phyloP scores from a whole-genome alignment of 92 coral and sea anemone species.

The Epizoanthus scotinus region DNA sequence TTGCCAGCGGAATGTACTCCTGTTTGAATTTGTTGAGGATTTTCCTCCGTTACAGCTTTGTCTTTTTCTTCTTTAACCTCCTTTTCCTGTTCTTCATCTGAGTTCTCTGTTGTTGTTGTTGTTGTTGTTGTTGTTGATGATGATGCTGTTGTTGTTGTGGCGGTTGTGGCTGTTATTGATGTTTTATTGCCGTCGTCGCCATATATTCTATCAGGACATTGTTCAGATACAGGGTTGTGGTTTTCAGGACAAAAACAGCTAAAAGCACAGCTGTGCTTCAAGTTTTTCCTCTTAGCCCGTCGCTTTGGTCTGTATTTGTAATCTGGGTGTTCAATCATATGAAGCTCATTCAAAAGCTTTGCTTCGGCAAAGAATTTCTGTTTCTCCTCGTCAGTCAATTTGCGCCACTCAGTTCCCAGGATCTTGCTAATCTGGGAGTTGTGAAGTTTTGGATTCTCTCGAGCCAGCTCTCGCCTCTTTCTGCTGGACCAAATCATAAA shows the following conservation, averaged over 20 bases:
- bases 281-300: slow-evolving; percentile 61
- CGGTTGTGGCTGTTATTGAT: background rate
- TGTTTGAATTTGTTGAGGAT: background rate
- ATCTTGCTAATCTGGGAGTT: slow-evolving; percentile 89
- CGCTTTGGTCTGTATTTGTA: slow-evolving; percentile 83
- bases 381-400: slow-evolving; percentile 66
- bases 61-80: slow-evolving; percentile 10
- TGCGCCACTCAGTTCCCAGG: slow-evolving; percentile 82
- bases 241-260: slow-evolving; percentile 25
- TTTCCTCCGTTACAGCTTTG: slow-evolving; percentile 1
- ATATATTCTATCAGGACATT: slow-evolving; percentile 22
- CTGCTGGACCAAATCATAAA: slow-evolving; percentile 92
- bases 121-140: background rate
- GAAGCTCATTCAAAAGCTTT: slow-evolving; percentile 76
- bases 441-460: slow-evolving; percentile 80
- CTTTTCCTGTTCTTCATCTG: slow-evolving; percentile 2
- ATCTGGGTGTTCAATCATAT: slow-evolving; percentile 89
- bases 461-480: slow-evolving; percentile 76
- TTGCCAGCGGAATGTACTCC: background rate
- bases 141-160: too few relatives aligned
- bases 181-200: slow-evolving; percentile 9
- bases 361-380: slow-evolving; percentile 92
- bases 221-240: slow-evolving; percentile 2
- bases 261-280: slow-evolving; percentile 37
- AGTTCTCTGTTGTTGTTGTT: background rate